Base-by-base conservation (phyloP, 2,797 vertebrate genomes). In the Enteromius trimaculatus region DNA sequence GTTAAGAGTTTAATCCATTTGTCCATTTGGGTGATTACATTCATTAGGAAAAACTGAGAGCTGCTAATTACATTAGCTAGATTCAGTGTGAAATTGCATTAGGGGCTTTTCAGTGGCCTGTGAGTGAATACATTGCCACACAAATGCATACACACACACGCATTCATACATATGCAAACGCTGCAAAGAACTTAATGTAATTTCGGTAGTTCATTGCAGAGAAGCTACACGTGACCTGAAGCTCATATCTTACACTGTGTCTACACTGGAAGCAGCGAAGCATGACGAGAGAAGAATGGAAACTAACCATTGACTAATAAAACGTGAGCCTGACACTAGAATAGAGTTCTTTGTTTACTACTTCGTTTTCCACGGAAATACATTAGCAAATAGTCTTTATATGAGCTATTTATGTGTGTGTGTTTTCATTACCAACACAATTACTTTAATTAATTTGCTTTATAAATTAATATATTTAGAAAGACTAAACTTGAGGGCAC, bases 41-140 rank as follows among this genome's bases (percentile, higher is more conserved):
- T 72, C 80, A 80, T 84, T 88, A 83, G 81, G 44, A 80, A 78
- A 82, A 80, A 79, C 80, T 79, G 74, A 80, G 80, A 84, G 49
- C 60, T 83, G 77, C 80, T 83, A 86, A 85, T 85, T 77, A 80
- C 75, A n/a, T 80, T 84, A 72, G 23, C 47, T 71, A 83, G 55
- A 81, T 83, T 86, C 64, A 44, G 44, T 79, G 83, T 82, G 69
- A 82, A 84, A 87, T 80, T 80, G 86, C 80, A 82, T 85, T 58
- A 80, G 62, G 66, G 64, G 81, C 75, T 70, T 71, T 76, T 81
- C 68, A 79, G 47, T 34, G 77, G 62, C 70, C 42, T 64, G 23
- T 23, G 62, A 82, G 44, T 70, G 69, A 62, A 42, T 51, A 53
- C 29, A 65, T 13, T 6, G 11, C 51, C 77, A 68, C 74, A 78